Evolutionary conservation across 2,797 vertebrate genomes (phyloP), one percentile per base, ranked within the genome.

Genomic region (Manis crassicaudata): DNA sequence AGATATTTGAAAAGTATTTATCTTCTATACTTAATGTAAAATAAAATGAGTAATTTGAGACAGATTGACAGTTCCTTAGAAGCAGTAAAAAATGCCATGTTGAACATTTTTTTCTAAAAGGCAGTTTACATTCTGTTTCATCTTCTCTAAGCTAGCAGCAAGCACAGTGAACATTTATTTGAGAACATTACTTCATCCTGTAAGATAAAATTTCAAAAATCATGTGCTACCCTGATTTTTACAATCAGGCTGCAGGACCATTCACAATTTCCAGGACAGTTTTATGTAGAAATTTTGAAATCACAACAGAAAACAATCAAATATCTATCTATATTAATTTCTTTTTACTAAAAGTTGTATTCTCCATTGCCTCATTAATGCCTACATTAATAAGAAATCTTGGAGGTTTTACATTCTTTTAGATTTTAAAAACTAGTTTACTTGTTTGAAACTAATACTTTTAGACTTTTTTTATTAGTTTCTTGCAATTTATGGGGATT

Each of bases 221-320:
- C 54, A 68, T 29, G 7, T 60, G n/a, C 58, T 43, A 50, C 17
- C 87, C 32, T 81, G 23, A 82, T 52, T 40, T 83, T 84, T 91
- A 1, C 11, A 52, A 46, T 67, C 56, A 81, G 29, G 2, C n/a
- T 79, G 20, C 81, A 91, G 43, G 5, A 68, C 60, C 7, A 70
- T 84, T 90, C 16, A 92, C 6, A 40, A 79, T 84, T 83, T 67
- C 85, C 23, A 75, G 1, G 12, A 25, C 3, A 37, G 16, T 46
- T 90, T 60, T 50, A 62, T 63, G 5, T 8, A 70, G 35, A 94
- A 81, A 95, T 95, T 40, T 14, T 86, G 35, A 93, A 85, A 92
- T 94, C 16, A 65, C 20, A 93, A 73, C 73, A 46, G 6, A 56
- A 77, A 96, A 20, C 9, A 52, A 63, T 73, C 21, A 43, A 40